Evolutionary conservation across 2,888 invertebrate species (phyloP).

Genomic region (Dynastes hyllus): DNA sequence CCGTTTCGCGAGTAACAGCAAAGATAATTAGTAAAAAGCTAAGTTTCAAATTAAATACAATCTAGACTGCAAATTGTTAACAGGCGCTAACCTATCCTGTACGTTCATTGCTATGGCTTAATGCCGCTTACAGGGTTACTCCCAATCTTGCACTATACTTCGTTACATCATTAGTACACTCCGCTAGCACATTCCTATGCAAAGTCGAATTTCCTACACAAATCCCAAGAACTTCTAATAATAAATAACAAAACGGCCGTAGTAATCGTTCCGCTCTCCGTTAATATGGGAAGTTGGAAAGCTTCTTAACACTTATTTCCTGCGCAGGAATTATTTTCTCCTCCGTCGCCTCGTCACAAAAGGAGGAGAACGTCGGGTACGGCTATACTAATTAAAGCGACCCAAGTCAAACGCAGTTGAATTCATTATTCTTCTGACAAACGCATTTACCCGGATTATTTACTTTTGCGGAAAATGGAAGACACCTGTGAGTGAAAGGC

Average conservation of each 20-base stretch:
- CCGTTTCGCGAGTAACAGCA: background rate
- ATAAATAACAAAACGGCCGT: slow-evolving; percentile 45
- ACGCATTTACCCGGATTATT: slow-evolving; percentile 45
- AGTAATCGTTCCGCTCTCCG: slow-evolving; percentile 31
- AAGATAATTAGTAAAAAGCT: slow-evolving; percentile 30
- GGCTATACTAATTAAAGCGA: slow-evolving; percentile 39
- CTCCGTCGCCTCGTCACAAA: slow-evolving; percentile 2
- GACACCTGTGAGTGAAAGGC: slow-evolving; percentile 44
- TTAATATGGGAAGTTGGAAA: slow-evolving; percentile 45
- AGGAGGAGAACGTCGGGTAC: background rate
- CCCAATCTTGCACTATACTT: background rate
- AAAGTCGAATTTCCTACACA: slow-evolving; percentile 35
- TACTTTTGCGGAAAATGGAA: slow-evolving; percentile 47
- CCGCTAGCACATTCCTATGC: slow-evolving; percentile 16
- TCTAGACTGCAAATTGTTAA: slow-evolving; percentile 32
- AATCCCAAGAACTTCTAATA: slow-evolving; percentile 40
- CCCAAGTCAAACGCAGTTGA: slow-evolving; percentile 44
- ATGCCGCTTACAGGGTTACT: slow-evolving; percentile 25
- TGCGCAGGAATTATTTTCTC: slow-evolving; percentile 31
- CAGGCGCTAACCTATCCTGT: slow-evolving; percentile 11
- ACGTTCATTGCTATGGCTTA: slow-evolving; percentile 25
- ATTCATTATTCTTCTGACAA: slow-evolving; percentile 47
- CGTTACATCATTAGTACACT: slow-evolving; percentile 2
- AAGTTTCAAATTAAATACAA: slow-evolving; percentile 43
- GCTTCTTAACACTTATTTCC: slow-evolving; percentile 43